Evolutionary conservation across 2,113 vertebrate genomes (phyloP).

Genomic region (Mohoua ochrocephala): DNA sequence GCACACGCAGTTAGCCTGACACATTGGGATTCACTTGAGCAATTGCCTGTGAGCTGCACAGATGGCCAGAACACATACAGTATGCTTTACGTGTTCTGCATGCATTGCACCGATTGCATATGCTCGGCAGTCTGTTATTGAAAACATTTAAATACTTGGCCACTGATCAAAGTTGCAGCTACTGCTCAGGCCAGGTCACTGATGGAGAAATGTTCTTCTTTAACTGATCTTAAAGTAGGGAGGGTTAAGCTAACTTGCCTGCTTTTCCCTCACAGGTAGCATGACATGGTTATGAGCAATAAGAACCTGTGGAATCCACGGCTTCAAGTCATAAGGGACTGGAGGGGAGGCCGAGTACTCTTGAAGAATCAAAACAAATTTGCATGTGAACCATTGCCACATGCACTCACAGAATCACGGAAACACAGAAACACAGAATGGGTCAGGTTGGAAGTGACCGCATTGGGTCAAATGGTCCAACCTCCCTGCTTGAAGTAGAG

Average conservation of each 20-base stretch:
- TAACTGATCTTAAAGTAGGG: background rate
- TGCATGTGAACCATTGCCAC: background rate
- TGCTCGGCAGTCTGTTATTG: background rate
- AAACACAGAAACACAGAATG: background rate
- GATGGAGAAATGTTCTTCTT: background rate
- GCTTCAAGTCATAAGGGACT: background rate
- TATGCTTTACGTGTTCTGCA: background rate
- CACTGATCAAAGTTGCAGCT: background rate
- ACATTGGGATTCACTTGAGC: background rate
- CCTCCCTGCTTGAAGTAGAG: background rate
- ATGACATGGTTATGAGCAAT: background rate
- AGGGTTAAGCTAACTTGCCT: background rate
- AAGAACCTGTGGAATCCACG: background rate
- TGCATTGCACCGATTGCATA: background rate
- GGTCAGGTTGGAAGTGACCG: background rate
- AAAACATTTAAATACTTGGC: background rate
- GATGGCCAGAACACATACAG: background rate
- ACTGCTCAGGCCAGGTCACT: background rate
- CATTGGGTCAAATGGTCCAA: background rate
- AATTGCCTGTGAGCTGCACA: background rate
- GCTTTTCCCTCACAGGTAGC: background rate
- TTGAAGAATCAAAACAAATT: background rate
- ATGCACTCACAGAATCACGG: background rate
- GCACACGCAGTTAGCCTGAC: background rate
- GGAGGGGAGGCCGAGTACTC: background rate